Evolutionary conservation across 37 sponge, comb jelly and placozoan species (phyloP).

Genomic region (Bolinopsis microptera): DNA sequence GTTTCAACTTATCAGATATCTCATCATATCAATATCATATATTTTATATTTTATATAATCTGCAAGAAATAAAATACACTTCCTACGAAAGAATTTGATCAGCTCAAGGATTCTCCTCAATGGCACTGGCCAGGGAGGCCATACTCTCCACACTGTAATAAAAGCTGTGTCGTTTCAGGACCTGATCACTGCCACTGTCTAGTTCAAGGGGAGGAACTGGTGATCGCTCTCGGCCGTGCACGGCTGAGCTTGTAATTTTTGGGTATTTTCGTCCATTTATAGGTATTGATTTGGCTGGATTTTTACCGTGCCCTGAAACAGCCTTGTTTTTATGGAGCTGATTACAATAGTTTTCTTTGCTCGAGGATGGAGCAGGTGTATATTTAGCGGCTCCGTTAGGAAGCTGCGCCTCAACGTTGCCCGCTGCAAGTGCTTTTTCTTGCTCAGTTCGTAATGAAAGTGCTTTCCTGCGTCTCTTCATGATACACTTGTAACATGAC

Average conservation of each 20-base stretch:
- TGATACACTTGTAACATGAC: background rate
- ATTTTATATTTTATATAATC: no score
- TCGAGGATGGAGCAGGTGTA: background rate
- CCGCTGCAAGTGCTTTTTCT: no score
- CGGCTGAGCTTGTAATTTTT: background rate
- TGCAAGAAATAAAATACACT: no score
- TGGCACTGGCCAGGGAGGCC: background rate
- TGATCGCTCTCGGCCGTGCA: background rate
- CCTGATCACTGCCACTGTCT: background rate
- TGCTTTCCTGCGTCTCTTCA: background rate
- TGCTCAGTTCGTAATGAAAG: background rate
- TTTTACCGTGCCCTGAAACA: background rate
- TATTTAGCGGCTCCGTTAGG: background rate
- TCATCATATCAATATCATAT: no score
- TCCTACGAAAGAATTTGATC: no score
- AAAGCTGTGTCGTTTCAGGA: background rate
- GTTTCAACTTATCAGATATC: no score
- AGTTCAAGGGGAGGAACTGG: background rate
- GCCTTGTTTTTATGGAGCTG: background rate
- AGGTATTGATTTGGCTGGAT: background rate
- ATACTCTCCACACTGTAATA: background rate
- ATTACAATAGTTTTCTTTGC: background rate
- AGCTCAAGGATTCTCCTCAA: background rate
- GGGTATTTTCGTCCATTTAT: background rate
- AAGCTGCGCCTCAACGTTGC: background rate